These are phyloP conservation scores for Hypercompe scribonia DNA, from an alignment of 2,888 invertebrate genomes.

Conservation along the genomic window DNA sequence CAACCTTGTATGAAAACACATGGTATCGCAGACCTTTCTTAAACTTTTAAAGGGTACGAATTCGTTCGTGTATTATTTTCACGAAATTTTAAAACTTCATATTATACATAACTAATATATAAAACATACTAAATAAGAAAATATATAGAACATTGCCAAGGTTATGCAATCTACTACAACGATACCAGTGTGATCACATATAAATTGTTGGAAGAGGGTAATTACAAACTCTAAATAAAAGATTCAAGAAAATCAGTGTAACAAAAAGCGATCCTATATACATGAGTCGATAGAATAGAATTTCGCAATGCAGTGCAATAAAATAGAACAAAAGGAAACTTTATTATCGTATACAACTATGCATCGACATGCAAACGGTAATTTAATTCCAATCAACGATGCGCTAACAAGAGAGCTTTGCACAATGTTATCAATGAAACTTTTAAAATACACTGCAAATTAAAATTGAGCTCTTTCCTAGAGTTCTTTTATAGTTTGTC, in stretches of 20 bases:
- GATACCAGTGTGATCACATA: too few relatives aligned
- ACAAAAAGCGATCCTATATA: not conserved
- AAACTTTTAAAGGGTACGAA: too few relatives aligned
- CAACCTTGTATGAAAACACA: too few relatives aligned
- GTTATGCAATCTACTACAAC: too few relatives aligned
- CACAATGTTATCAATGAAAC: conserved; percentile 1
- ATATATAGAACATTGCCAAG: too few relatives aligned
- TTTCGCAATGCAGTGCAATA: conserved; percentile 13
- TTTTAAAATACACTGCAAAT: not conserved
- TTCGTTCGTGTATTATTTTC: too few relatives aligned
- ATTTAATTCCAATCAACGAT: conserved; percentile 20
- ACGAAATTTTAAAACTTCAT: too few relatives aligned
- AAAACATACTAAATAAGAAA: too few relatives aligned
- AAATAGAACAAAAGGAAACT: conserved; percentile 32
- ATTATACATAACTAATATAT: too few relatives aligned
- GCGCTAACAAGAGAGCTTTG: conserved; percentile 3
- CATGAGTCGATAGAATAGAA: not conserved
- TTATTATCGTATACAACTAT: conserved; percentile 26
- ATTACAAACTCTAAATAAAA: not conserved
- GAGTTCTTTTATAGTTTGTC: not conserved
- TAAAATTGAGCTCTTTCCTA: not conserved
- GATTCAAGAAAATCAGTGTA: not conserved
- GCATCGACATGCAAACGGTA: conserved; percentile 27
- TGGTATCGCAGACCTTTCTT: too few relatives aligned
- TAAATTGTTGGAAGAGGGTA: too few relatives aligned